Evolutionary conservation across 2,888 invertebrate genomes (phyloP), one percentile per base, ranked within the genome.

Genomic region (Chrysolina haemoptera): DNA sequence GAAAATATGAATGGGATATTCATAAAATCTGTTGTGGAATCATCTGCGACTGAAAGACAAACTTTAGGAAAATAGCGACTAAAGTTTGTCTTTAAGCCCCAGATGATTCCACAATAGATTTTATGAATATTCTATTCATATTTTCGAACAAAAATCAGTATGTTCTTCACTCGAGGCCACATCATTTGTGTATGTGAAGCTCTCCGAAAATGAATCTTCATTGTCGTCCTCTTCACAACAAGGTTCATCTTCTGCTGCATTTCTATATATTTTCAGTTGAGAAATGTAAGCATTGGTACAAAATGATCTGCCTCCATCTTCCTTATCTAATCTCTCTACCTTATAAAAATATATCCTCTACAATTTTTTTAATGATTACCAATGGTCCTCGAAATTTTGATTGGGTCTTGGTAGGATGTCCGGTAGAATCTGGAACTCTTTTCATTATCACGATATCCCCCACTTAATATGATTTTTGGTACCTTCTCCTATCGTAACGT

Each of bases 381-480:
- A 50, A 16, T 8, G 6, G 50, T 50, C 50, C 50, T 50, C 50
- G 1, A 50, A 50, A 50, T 50, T 50, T 50, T 8, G 8, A 50
- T 50, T 50, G 50, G 2, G 50, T 50, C 1, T 50, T 8, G 1
- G 50, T 50, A 14, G 50, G n/a, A 14, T 50, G n/a, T n/a, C 50
- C 50, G n/a, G 50, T 50, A 16, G 2, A 50, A 6, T 50, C 50
- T 14, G 50, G 50, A n/a, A 50, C 50, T 50, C 16, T 50, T 16
- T 50, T 16, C 16, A 50, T n/a, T n/a, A 50, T 50, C 50, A 50
- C 50, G n/a, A 50, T 50, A n/a, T 50, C 50, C 14, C 50, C 50
- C 16, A 50, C 16, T 50, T 50, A 6, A 16, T 50, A 50, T 50
- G 50, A 50, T 16, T 50, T 16, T 50, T 50, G 14, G 6, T 50